Base-by-base conservation (phyloP, 1,140 invertebrate species). In the Musca vetustissima region DNA sequence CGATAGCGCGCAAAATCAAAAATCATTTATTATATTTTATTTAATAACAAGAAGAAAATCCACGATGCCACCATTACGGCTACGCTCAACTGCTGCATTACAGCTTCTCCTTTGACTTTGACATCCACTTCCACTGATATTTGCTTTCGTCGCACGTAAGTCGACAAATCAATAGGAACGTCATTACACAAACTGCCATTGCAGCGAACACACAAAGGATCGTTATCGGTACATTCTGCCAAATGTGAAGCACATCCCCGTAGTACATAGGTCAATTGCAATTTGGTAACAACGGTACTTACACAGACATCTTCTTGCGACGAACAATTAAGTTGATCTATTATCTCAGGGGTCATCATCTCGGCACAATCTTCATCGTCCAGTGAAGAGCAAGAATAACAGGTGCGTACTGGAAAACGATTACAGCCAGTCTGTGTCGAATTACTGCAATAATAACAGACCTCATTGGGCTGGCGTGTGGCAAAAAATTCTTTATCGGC, bases 121-220 rank as follows among this genome's bases (percentile, higher is more conserved):
- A 43, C 36, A 13, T 13, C 13, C 6, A 43, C 36, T 43, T 43
- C 36, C 36, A 43, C 6, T 8, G 36, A 43, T 1, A 43, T 43
- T 11, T 43, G 36, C 11, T 13, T 43, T 9, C 36, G 3, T 28
- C 8, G 28, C 28, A 28, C 28, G 36, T 43, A 43, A 8, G 36
- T 43, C 13, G 6, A 8, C 11, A 43, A 43, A 43, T 43, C 36
- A 52, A 65, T 77, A 28, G 81, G 71, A 21, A 68, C 65, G 22
- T 28, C 47, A 70, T 80, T 80, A 68, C 78, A 80, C 2, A 79
- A 65, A 15, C 72, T 78, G n/a, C 78, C 78, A 19, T 80, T 76
- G 55, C 78, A 80, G 1, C 76, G 76, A 0, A 76, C 73, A 49
- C 78, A 80, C 61, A 73, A 80, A 8, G 78, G 78, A 74, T 80